phyloP scores from a whole-genome alignment of 2,797 vertebrate species.

The Petrocephalus schoutedeni region DNA sequence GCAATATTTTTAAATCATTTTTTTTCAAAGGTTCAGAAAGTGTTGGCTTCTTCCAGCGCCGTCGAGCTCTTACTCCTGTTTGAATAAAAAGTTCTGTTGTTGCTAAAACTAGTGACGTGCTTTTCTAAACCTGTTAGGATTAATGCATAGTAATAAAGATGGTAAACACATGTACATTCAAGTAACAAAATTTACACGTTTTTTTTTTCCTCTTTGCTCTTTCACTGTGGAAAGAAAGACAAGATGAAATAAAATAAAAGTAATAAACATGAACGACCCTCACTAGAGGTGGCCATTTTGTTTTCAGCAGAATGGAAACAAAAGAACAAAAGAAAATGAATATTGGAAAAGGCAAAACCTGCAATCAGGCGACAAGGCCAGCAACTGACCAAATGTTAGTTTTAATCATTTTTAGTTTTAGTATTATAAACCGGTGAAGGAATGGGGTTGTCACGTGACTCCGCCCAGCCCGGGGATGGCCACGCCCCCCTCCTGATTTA shows the following conservation, averaged over 20 bases:
- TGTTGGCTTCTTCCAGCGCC: background rate
- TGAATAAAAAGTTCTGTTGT: background rate
- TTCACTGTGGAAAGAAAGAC: background rate
- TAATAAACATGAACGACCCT: background rate
- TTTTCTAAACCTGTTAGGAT: background rate
- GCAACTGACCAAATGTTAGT: background rate
- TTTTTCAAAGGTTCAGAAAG: background rate
- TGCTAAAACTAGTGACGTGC: conserved; percentile 4
- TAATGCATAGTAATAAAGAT: background rate
- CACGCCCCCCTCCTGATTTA: background rate
- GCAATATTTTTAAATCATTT: background rate
- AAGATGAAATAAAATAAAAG: background rate
- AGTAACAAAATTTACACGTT: background rate
- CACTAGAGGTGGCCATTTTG: background rate
- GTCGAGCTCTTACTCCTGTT: background rate
- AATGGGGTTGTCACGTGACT: background rate
- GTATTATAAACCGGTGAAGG: background rate
- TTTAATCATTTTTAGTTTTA: background rate
- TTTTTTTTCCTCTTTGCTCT: background rate
- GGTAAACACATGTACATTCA: background rate
- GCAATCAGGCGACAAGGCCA: background rate
- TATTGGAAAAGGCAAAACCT: background rate
- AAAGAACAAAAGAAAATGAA: background rate
- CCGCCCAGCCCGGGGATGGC: background rate
- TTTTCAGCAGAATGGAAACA: background rate